Conservation (phyloP, 2,888 invertebrate species). For the Nomada hirtipes region DNA sequence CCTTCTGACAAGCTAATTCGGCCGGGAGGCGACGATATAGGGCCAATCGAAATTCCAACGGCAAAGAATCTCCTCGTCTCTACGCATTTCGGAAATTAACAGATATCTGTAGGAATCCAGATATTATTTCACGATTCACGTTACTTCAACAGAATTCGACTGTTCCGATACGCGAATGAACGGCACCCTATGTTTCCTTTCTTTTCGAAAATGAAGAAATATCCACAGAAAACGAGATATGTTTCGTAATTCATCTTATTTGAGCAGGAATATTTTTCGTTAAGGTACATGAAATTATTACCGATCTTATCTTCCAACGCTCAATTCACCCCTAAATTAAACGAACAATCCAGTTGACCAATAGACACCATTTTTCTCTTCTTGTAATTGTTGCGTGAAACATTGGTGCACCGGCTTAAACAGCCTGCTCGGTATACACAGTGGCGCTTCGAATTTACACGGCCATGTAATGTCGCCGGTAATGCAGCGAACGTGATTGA, state of each 20-base stretch:
- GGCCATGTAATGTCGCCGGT: constrained; percentile 58
- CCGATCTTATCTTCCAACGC: no score
- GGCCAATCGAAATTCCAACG: constrained; percentile 73
- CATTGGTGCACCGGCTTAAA: not conserved
- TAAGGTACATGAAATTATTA: no score
- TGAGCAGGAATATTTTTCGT: no score
- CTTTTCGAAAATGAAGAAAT: not conserved
- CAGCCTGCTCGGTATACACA: not conserved
- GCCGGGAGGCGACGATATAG: constrained; percentile 58
- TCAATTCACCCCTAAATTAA: no score
- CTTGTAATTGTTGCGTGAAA: not conserved
- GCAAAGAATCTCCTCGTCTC: constrained; percentile 22
- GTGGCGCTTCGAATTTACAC: constrained; percentile 9
- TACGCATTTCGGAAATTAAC: constrained; percentile 28
- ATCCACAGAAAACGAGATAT: not conserved
- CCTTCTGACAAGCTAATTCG: constrained; percentile 65
- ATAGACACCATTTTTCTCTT: not conserved
- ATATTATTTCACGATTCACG: not conserved
- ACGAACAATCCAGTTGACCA: no score
- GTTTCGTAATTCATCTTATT: no score
- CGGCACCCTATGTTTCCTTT: no score
- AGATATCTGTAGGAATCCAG: not conserved
- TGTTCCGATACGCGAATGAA: no score
- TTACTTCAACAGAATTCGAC: no score
- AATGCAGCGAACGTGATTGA: constrained; percentile 70